Base-by-base conservation (phyloP, 2,113 vertebrate species). In the Lophotis ruficrista region DNA sequence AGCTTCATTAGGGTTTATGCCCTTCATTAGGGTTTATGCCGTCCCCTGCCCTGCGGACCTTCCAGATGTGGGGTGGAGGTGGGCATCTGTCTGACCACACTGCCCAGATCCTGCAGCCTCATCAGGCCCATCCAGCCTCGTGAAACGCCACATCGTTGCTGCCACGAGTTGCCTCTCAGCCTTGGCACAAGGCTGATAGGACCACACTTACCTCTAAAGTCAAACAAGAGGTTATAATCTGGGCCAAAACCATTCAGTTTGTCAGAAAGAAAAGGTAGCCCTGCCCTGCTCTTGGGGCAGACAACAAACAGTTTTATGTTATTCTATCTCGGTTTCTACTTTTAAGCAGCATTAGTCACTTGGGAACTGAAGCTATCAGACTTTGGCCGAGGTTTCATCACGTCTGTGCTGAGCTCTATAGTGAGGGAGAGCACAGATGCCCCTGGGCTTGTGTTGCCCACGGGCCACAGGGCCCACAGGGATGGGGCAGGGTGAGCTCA, bases 391-490 rank as follows among this genome's bases (percentile, higher is more conserved):
- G 35, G 23, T 88, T 72, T 69, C 7, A 0, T 16, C 8, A 1
- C 43, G 33, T 71, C 57, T 53, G 21, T 23, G 27, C 43, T 71
- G 85, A 70, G 31, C 41, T 70, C 50, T 65, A 21, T 18, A 53
- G 64, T 12, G n/a, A 24, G 53, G 27, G 14, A 53, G 28, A 87
- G 37, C 65, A 17, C 37, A 53, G 30, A 45, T 51, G 9, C 3
- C 25, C 37, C 10, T 38, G 43, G 54, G n/a, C 17, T 71, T 78
- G 22, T 30, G 37, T 16, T 21, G 60, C 10, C 21, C 48, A 7
- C 0, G 0, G 56, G 28, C 13, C 5, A 1, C 27, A 38, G 65
- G 33, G 10, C 54, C 27, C 24, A 14, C 0, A 2, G 41, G 17
- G 33, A 70, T 8, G 24, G 27, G 13, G 28, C 12, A 38, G 62